Base-by-base conservation (phyloP, 2,797 vertebrate genomes). In the Loris lydekkerianus region DNA sequence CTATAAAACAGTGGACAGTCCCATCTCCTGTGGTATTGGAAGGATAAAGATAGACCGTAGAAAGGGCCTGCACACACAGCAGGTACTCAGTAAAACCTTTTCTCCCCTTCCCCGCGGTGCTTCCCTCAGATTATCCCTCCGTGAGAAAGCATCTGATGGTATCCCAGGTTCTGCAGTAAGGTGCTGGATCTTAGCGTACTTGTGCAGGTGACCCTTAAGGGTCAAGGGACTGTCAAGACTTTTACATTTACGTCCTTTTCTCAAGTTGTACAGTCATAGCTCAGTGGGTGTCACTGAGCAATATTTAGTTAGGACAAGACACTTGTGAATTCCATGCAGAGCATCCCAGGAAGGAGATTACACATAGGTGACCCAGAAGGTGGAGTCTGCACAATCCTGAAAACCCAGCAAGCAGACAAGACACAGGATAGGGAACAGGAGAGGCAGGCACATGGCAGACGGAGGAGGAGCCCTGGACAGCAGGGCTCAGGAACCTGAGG, bases 151-250 rank as follows among this genome's bases (percentile, higher is more conserved):
- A 34, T 13, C 13, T 67, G 77, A 11, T 1, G 7, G 29, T 4
- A 1, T 40, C 4, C 0, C 21, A 0, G 7, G 53, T 8, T 37
- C 23, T 5, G 6, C 2, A 7, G 17, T 7, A 3, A 23, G 53
- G 56, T 31, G 2, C 20, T 1, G 61, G 40, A 11, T 3, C n/a
- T 53, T 31, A 9, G 15, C 7, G 0, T 76, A 6, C 2, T 7
- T 17, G 29, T 5, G 23, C 14, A 34, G 4, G 18, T 3, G 2
- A 20, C 2, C 65, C n/a, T 40, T 4, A 15, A 4, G 69, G 60
- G 60, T n/a, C n/a, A 61, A 58, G 61, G 25, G 9, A 10, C 8
- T 25, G 58, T 31, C 82, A 7, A 0, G 13, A 46, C 23, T 37
- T 58, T 78, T 20, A 27, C 8, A 43, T 61, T 18, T 29, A 14